Evolutionary conservation across 2,113 vertebrate species (phyloP).

Genomic region (Paradisaea rubra): DNA sequence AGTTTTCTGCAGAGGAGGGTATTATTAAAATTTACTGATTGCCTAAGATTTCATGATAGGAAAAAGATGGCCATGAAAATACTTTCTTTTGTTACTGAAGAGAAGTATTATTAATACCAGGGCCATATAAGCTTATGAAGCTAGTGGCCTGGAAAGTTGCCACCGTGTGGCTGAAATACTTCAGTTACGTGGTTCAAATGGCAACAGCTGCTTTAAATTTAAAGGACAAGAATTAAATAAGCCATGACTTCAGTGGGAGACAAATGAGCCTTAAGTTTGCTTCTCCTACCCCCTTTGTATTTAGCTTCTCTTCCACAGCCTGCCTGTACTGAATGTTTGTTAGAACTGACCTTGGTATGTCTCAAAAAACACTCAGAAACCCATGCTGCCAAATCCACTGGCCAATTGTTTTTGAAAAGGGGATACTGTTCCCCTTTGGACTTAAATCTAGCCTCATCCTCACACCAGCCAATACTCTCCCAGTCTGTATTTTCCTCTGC

Average conservation of each 20-base stretch:
- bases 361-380: neutral
- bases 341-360: neutral
- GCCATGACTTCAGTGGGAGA: neutral
- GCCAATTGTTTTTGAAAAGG: slow-evolving; percentile 31
- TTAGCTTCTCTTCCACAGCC: neutral
- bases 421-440: neutral
- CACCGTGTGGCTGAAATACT: slow-evolving; percentile 17
- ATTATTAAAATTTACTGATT: slow-evolving; percentile 38
- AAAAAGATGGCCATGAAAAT: slow-evolving; percentile 23
- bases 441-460: slow-evolving; percentile 18
- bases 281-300: neutral
- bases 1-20: neutral
- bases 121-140: neutral
- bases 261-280: neutral
- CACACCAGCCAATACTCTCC: neutral
- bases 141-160: slow-evolving; percentile 44
- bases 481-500: slow-evolving; percentile 16
- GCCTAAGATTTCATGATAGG: neutral
- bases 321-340: neutral
- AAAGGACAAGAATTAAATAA: slow-evolving; percentile 45
- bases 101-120: slow-evolving; percentile 22
- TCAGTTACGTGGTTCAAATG: slow-evolving; percentile 9
- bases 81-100: neutral
- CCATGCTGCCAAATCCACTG: neutral
- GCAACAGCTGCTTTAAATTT: slow-evolving; percentile 55